These are phyloP conservation scores for Cylloceria caligata DNA, from an alignment of 2,888 invertebrate species.

Conservation along the genomic window DNA sequence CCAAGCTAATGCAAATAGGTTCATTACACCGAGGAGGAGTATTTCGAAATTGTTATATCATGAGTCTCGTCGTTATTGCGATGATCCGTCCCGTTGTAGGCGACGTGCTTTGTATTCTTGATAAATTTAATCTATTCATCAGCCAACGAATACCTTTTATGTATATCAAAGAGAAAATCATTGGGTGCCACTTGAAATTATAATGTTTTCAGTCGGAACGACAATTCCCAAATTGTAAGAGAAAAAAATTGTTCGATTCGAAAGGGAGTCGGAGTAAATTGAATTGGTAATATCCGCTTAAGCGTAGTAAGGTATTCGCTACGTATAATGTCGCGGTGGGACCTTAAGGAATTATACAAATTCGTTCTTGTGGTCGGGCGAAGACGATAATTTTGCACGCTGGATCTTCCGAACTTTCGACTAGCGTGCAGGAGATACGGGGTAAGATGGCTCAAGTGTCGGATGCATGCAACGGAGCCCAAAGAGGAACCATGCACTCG, in stretches of 20 bases:
- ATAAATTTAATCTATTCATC: slow-evolving; percentile 40
- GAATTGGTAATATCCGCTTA: slow-evolving; percentile 61
- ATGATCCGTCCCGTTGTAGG: slow-evolving; percentile 26
- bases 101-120: slow-evolving; percentile 26
- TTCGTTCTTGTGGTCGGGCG: slow-evolving; percentile 57
- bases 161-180: neutral
- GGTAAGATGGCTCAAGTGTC: slow-evolving; percentile 23
- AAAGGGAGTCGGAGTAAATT: slow-evolving; percentile 50
- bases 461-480: slow-evolving; percentile 53
- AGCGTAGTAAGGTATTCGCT: slow-evolving; percentile 39
- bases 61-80: slow-evolving; percentile 19
- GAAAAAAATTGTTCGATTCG: slow-evolving; percentile 3
- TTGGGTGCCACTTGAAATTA: neutral
- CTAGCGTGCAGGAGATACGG: slow-evolving; percentile 13
- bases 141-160: neutral
- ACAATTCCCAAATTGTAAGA: neutral
- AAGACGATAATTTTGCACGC: slow-evolving; percentile 61
- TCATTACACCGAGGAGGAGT: neutral
- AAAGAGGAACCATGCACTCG: slow-evolving; percentile 64
- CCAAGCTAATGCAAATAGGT: slow-evolving; percentile 30
- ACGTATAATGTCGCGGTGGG: slow-evolving; percentile 43
- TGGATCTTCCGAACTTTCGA: slow-evolving; percentile 55
- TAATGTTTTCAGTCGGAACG: neutral
- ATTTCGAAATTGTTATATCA: slow-evolving; percentile 1
- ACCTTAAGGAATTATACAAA: slow-evolving; percentile 65